Evolutionary conservation across 2,113 vertebrate genomes (phyloP).

Genomic region (Chascanopsetta lugubris): DNA sequence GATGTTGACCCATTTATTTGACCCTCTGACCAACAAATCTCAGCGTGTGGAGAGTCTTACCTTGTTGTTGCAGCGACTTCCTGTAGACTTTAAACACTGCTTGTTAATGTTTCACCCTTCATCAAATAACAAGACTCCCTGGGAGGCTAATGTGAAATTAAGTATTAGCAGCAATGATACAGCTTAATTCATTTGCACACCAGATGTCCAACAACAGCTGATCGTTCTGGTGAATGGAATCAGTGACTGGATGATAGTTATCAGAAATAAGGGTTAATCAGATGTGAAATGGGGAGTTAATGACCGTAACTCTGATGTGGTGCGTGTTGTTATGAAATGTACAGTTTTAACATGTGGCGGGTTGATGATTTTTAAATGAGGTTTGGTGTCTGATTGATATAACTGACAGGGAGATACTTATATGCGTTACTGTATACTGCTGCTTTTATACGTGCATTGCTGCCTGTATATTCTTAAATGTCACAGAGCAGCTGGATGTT

Average conservation of each 20-base stretch:
- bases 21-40: slow-evolving; percentile 29
- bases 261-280: slow-evolving; percentile 43
- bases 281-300: slow-evolving; percentile 27
- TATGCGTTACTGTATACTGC: no score
- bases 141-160: slow-evolving; percentile 38
- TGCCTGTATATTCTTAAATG: no score
- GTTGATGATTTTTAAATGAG: slow-evolving; percentile 17
- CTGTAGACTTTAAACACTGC: slow-evolving; percentile 71
- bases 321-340: slow-evolving; percentile 23
- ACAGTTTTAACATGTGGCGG: slow-evolving; percentile 15
- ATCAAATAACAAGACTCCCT: slow-evolving; percentile 70
- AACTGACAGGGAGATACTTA: no score
- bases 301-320: slow-evolving; percentile 30
- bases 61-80: slow-evolving; percentile 41
- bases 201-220: slow-evolving; percentile 40
- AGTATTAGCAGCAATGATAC: slow-evolving; percentile 17
- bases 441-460: no score
- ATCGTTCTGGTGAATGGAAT: slow-evolving; percentile 30
- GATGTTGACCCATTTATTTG: slow-evolving; percentile 2
- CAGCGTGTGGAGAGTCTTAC: slow-evolving; percentile 11
- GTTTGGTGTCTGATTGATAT: slow-evolving; percentile 2
- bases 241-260: slow-evolving; percentile 21
- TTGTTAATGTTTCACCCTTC: slow-evolving; percentile 81
- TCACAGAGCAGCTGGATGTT: no score
- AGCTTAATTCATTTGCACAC: slow-evolving; percentile 31